These are phyloP conservation scores for Mohoua ochrocephala DNA, from an alignment of 2,113 vertebrate species.

Conservation along the genomic window DNA sequence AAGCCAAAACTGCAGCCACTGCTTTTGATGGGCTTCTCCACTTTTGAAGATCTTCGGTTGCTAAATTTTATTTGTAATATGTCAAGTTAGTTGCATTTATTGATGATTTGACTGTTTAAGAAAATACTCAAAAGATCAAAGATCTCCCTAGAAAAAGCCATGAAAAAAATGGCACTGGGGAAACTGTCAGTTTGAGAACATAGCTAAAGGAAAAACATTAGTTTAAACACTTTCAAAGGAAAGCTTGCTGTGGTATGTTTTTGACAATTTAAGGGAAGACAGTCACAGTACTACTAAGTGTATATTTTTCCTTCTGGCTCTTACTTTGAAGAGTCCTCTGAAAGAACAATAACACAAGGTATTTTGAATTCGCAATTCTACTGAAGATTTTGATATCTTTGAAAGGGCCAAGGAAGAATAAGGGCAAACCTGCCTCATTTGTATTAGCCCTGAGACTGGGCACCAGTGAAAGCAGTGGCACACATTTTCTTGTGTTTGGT, in stretches of 20 bases:
- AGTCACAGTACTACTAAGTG: not conserved
- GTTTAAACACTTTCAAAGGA: not conserved
- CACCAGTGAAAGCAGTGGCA: not conserved
- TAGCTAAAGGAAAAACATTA: not conserved
- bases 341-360: not conserved
- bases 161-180: not conserved
- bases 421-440: not conserved
- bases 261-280: not conserved
- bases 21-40: not conserved
- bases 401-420: not conserved
- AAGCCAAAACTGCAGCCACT: not conserved
- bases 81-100: not conserved
- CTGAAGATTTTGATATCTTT: not conserved
- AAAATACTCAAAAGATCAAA: not conserved
- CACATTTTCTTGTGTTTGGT: not conserved
- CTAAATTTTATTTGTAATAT: not conserved
- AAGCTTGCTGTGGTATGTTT: not conserved
- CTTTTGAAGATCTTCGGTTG: not conserved
- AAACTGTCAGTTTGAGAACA: not conserved
- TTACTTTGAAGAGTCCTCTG: not conserved
- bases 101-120: not conserved
- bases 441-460: not conserved
- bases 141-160: not conserved
- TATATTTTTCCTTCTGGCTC: not conserved
- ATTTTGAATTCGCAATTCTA: not conserved